These are phyloP conservation scores for Myripristis murdjan DNA, from an alignment of 2,797 vertebrate species.

Conservation along the genomic window DNA sequence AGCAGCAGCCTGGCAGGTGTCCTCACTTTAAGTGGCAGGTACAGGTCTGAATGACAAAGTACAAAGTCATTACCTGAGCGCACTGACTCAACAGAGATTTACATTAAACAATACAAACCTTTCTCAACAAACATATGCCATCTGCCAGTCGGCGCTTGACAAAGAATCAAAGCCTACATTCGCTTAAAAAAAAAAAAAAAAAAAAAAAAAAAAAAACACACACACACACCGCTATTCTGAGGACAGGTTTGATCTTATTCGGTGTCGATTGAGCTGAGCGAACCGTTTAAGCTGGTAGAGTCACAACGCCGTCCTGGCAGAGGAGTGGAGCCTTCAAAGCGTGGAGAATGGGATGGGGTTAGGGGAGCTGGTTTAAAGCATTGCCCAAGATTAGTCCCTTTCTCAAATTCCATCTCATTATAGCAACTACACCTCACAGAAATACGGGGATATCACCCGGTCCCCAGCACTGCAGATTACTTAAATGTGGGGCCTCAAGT, in stretches of 20 bases:
- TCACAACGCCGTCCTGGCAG: conserved; percentile 49
- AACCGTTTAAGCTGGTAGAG: conserved; percentile 46
- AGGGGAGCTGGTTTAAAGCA: conserved; percentile 59
- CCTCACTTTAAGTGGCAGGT: conserved; percentile 22
- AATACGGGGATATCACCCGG: conserved; percentile 39
- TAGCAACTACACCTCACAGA: conserved; percentile 58
- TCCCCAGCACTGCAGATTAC: conserved; percentile 20
- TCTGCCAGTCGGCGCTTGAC: conserved; percentile 29
- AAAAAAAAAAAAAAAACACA: too few relatives aligned
- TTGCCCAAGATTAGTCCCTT: conserved; percentile 62
- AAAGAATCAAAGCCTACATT: conserved; percentile 19
- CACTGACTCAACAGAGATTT: conserved; percentile 25
- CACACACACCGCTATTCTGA: conserved; percentile 47
- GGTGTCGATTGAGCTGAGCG: conserved; percentile 60
- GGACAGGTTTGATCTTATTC: conserved; percentile 22
- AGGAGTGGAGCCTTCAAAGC: conserved; percentile 47
- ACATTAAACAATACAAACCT: conserved; percentile 34
- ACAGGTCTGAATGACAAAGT: conserved; percentile 20
- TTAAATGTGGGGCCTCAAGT: conserved; percentile 1
- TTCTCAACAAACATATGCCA: conserved; percentile 25
- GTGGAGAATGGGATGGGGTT: conserved; percentile 61
- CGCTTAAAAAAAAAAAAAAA: conserved; percentile 28
- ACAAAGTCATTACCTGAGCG: background rate
- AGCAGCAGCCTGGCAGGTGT: conserved; percentile 42
- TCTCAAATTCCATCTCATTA: conserved; percentile 73